These are phyloP conservation scores for Frankliniella fusca DNA, from an alignment of 2,888 invertebrate species.

Conservation along the genomic window DNA sequence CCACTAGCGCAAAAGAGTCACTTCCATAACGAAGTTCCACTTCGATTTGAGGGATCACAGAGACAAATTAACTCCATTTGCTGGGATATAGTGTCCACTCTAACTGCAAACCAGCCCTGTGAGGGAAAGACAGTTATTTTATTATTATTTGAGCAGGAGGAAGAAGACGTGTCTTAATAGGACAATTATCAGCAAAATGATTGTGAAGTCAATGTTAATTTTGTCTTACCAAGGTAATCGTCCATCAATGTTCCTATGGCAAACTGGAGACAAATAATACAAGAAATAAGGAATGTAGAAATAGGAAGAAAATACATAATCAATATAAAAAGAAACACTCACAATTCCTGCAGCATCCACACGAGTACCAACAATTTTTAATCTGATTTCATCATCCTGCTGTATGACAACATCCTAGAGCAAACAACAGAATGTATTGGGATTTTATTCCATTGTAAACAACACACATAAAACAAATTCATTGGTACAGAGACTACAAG, in stretches of 20 bases:
- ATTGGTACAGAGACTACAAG: slow-evolving; percentile 24
- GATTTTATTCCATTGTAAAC: neutral
- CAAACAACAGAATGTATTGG: slow-evolving; percentile 36
- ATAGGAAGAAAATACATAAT: slow-evolving; percentile 46
- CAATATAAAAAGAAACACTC: slow-evolving; percentile 50
- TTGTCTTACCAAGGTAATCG: slow-evolving; percentile 75
- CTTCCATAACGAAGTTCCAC: no score
- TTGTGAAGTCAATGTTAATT: neutral
- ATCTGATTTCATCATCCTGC: slow-evolving; percentile 92
- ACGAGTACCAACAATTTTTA: slow-evolving; percentile 97
- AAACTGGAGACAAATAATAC: slow-evolving; percentile 67
- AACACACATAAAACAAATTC: neutral
- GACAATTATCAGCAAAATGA: neutral
- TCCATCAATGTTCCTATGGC: slow-evolving; percentile 99
- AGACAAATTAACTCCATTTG: neutral
- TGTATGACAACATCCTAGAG: slow-evolving; percentile 85
- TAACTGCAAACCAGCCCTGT: neutral
- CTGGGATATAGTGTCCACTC: neutral
- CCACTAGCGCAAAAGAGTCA: no score
- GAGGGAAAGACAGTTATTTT: neutral
- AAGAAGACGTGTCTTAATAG: neutral
- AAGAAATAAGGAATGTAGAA: slow-evolving; percentile 51
- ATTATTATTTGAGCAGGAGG: neutral
- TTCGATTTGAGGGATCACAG: neutral
- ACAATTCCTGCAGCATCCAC: slow-evolving; percentile 99